Base-by-base conservation (phyloP, 2,113 vertebrate genomes). In the Varanus salvator region DNA sequence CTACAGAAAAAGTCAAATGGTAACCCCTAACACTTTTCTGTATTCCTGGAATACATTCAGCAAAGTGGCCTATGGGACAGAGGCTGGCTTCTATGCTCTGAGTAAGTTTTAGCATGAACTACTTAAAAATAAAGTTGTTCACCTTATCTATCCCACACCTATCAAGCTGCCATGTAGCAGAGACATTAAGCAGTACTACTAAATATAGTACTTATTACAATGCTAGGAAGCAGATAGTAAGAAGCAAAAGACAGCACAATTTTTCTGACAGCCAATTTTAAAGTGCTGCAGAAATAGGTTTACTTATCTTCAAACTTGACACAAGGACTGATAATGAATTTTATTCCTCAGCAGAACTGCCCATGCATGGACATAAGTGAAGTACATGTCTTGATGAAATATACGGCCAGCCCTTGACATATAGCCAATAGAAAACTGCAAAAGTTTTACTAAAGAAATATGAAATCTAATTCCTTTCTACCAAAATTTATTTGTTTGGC, bases 221-320 rank as follows among this genome's bases (percentile, higher is more conserved):
- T 1, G 60, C 29, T 78, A 15, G 44, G 85, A 81, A 89, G 81
- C 1, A 80, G 77, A 80, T 72, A 91, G 25, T 29, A 80, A 54
- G 50, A 80, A 8, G 52, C 52, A 83, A 82, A 92, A 94, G 92
- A 1, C 76, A 68, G 80, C 1, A 91, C 31, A 91, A 71, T 17
- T 74, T 82, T 87, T 87, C 84, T 93, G 80, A 84, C 85, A 89
- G 4, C 0, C 6, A 25, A 78, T 90, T 92, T 90, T 91, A 89
- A 91, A 74, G 89, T 69, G 87, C 57, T 69, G 31, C 68, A 95
- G 84, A 90, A 93, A 92, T 0, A 90, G 66, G 87, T 29, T 57
- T 87, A 92, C 87, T 80, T 93, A 74, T 84, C 84, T 92, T 91
- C 72, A 91, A 87, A 93, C 21, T 44, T 29, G 69, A 84, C 69